Percentiles rank a stretch among this genome's conserved stretches.
Conservation (phyloP, 2,113 vertebrate genomes). For the Onychostruthus taczanowskii region DNA sequence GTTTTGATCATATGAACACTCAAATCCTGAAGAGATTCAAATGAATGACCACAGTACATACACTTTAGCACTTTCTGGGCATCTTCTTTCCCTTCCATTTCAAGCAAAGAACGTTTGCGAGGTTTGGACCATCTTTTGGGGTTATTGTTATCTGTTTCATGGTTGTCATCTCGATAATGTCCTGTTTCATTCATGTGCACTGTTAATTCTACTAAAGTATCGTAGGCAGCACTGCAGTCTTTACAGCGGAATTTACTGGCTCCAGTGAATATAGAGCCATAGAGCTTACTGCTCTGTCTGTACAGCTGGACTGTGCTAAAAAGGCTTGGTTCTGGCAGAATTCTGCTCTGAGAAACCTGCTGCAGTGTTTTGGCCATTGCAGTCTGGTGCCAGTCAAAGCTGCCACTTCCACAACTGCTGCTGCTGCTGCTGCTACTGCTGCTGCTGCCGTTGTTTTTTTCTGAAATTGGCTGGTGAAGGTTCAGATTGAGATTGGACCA, state of each 20-base stretch:
- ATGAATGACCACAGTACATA: conserved; percentile 99
- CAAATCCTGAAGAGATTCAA: conserved; percentile 97
- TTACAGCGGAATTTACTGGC: conserved; percentile 99
- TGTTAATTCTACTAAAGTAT: conserved; percentile 94
- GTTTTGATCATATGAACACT: conserved; percentile 99
- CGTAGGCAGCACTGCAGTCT: conserved; percentile 97
- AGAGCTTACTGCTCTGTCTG: conserved; percentile 96
- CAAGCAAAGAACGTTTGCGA: conserved; percentile 94
- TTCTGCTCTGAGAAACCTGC: conserved; percentile 89
- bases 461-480: conserved; percentile 83
- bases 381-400: conserved; percentile 98
- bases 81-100: conserved; percentile 98
- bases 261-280: conserved; percentile 97
- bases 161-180: conserved; percentile 98
- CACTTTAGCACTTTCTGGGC: conserved; percentile 98
- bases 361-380: conserved; percentile 96
- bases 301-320: conserved; percentile 99
- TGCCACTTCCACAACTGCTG: conserved; percentile 93
- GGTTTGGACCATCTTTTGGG: conserved; percentile 97
- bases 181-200: conserved; percentile 99
- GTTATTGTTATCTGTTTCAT: conserved; percentile 91
- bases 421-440: conserved; percentile 91
- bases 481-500: conserved; percentile 96
- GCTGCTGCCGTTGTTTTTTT: conserved; percentile 88
- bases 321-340: conserved; percentile 88